A percentile compares a stretch with the other conserved stretches of the same genome.
These are phyloP conservation scores for Gadus macrocephalus DNA, from an alignment of 2,113 vertebrate species.

Conservation along the genomic window DNA sequence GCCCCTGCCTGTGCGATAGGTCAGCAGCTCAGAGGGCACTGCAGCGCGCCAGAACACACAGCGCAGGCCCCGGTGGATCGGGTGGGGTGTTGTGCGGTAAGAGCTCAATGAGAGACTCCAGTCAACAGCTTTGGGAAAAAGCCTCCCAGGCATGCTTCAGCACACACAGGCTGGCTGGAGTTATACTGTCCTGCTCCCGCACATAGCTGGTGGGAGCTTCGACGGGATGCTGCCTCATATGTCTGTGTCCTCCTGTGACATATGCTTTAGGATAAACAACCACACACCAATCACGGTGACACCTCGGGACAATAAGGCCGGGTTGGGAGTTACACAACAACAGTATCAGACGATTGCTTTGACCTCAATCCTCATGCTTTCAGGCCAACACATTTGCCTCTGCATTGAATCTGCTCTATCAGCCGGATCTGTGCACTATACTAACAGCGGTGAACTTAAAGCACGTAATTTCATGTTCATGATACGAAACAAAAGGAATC, in stretches of 20 bases:
- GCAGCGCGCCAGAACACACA: slow-evolving; percentile 19
- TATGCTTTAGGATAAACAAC: slow-evolving; percentile 20
- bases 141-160: slow-evolving; percentile 54
- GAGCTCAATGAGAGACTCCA: slow-evolving; percentile 37
- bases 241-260: slow-evolving; percentile 25
- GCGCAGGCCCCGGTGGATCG: no score
- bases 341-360: no score
- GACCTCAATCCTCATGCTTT: no score
- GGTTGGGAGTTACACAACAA: no score
- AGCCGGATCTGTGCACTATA: no score
- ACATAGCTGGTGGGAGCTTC: slow-evolving; percentile 34
- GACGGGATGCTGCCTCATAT: slow-evolving; percentile 35
- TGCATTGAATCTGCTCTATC: no score
- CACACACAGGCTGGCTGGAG: slow-evolving; percentile 23
- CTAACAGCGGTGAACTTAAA: no score
- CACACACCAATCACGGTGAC: not conserved
- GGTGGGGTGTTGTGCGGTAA: slow-evolving; percentile 12
- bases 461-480: no score
- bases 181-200: slow-evolving; percentile 26
- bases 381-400: no score
- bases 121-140: slow-evolving; percentile 58
- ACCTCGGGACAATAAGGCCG: no score
- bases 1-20: slow-evolving; percentile 21
- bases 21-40: slow-evolving; percentile 50
- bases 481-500: no score